Conservation (phyloP, 2,797 vertebrate genomes). For the Anguilla pacifica region DNA sequence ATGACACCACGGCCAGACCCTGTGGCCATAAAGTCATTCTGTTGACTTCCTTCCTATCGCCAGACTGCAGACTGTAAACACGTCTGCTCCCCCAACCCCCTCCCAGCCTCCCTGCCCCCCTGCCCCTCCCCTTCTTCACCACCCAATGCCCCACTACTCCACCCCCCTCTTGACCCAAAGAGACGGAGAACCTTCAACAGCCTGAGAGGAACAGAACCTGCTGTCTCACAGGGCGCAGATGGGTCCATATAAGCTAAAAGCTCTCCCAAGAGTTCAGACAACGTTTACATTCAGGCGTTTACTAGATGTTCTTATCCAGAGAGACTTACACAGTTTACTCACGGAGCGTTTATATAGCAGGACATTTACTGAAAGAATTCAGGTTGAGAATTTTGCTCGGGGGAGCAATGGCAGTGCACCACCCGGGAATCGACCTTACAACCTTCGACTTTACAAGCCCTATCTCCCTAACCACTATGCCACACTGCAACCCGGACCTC, state of each 20-base stretch:
- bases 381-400: too few relatives aligned
- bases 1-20: background rate
- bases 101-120: background rate
- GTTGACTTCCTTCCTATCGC: slow-evolving; percentile 5
- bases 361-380: background rate
- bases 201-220: too few relatives aligned
- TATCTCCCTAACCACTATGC: too few relatives aligned
- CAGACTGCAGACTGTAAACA: background rate
- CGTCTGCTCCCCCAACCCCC: background rate
- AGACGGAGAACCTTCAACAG: too few relatives aligned
- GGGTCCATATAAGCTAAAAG: too few relatives aligned
- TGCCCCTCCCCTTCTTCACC: background rate
- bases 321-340: background rate
- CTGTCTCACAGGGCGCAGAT: too few relatives aligned
- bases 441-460: background rate
- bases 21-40: slow-evolving; percentile 1
- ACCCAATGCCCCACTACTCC: too few relatives aligned
- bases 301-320: too few relatives aligned
- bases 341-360: background rate
- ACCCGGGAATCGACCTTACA: background rate
- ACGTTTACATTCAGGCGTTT: too few relatives aligned
- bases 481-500: background rate
- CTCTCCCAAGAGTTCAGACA: too few relatives aligned
- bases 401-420: too few relatives aligned
- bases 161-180: too few relatives aligned